A percentile compares a stretch with the other conserved stretches of the same genome.
phyloP scores from a whole-genome alignment of 2,797 vertebrate species.

The Gobio occitaniae region DNA sequence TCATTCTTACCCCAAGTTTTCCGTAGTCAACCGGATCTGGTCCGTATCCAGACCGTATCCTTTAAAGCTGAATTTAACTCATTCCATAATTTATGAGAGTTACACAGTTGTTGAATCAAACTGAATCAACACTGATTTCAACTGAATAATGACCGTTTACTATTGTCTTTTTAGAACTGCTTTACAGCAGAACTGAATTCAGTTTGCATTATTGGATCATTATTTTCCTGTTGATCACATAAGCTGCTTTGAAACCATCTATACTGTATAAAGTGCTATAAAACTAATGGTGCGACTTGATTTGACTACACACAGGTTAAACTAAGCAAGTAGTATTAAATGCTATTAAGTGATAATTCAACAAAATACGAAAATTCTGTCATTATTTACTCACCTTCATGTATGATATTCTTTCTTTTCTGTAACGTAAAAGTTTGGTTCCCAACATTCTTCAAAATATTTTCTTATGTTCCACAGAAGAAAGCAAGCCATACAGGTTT shows the following conservation, averaged over 20 bases:
- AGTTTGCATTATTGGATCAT: neutral
- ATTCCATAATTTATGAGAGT: neutral
- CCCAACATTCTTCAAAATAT: neutral
- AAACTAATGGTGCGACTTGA: neutral
- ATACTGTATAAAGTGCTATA: neutral
- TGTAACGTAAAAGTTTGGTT: neutral
- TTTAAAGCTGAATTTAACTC: no score
- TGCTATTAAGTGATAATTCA: neutral
- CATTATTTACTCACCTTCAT: neutral
- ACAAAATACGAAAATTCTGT: neutral
- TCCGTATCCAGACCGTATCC: neutral
- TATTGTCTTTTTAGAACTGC: neutral
- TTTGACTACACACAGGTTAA: neutral
- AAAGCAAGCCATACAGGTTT: neutral
- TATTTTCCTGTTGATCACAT: neutral
- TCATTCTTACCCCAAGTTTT: neutral
- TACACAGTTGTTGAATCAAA: neutral
- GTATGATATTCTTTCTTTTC: neutral
- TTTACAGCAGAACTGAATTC: neutral
- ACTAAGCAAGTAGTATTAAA: constrained; percentile 1
- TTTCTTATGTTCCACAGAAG: neutral
- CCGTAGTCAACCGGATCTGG: neutral
- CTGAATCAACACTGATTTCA: neutral
- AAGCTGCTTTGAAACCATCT: neutral
- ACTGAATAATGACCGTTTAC: neutral